Conservation (phyloP, 2,888 invertebrate species). For the Gastrophysa polygoni region DNA sequence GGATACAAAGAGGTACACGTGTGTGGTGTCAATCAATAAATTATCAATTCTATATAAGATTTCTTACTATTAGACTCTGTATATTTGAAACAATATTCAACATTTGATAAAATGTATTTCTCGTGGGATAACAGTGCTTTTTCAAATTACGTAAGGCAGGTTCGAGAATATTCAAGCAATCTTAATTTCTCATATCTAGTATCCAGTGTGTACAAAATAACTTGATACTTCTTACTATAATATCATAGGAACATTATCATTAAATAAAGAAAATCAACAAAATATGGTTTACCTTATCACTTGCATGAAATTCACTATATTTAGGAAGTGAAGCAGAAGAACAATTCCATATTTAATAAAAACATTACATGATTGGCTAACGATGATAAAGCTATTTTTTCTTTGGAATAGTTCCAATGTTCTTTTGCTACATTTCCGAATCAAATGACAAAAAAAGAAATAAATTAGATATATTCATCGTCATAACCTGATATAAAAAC, state of each 20-base stretch:
- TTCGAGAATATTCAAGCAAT: not conserved
- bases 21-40: not conserved
- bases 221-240: slow-evolving; percentile 19
- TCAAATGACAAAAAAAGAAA: not conserved
- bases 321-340: not conserved
- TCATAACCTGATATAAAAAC: slow-evolving; percentile 4
- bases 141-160: not conserved
- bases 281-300: slow-evolving; percentile 8
- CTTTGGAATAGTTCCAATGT: not conserved
- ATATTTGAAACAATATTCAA: not conserved
- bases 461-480: slow-evolving; percentile 3
- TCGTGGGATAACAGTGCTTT: not conserved
- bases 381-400: not conserved
- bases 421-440: not conserved
- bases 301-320: not conserved
- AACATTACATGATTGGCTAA: no score
- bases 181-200: not conserved
- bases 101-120: not conserved
- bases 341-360: not conserved
- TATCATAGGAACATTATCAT: slow-evolving; percentile 34
- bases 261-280: slow-evolving; percentile 14
- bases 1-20: not conserved
- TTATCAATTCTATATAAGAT: not conserved
- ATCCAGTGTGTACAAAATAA: not conserved
- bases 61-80: not conserved